phyloP scores from a whole-genome alignment of 2,888 invertebrate genomes.

The Onchidella celtica region DNA sequence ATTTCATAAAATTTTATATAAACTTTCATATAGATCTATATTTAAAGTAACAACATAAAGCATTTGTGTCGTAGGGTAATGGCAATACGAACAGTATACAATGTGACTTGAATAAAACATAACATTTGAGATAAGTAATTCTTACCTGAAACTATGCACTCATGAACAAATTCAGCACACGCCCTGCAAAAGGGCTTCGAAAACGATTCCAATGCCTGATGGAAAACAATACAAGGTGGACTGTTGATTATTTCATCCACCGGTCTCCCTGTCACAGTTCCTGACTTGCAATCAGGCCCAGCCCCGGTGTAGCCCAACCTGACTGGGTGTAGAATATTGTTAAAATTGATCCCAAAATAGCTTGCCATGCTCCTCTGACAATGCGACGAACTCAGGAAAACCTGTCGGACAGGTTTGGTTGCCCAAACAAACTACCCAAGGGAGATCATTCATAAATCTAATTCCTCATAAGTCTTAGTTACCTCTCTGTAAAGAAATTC shows the following conservation, averaged over 20 bases:
- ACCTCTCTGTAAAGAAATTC: too few species aligned
- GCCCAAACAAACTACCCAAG: conserved; percentile 20
- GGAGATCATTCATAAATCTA: conserved; percentile 36
- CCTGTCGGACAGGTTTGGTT: conserved; percentile 50
- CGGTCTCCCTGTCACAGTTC: background rate
- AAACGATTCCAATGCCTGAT: background rate
- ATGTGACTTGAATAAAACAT: too few species aligned
- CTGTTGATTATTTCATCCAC: background rate
- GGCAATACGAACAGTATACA: too few species aligned
- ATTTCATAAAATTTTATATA: too few species aligned
- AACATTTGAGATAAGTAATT: too few species aligned
- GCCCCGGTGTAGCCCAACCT: conserved; percentile 18
- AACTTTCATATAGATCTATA: too few species aligned
- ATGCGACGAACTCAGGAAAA: conserved; percentile 24
- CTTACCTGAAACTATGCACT: too few species aligned
- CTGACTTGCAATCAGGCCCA: conserved; percentile 24
- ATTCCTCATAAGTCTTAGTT: too few species aligned
- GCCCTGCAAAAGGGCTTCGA: background rate
- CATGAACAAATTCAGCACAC: background rate
- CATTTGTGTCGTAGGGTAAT: too few species aligned
- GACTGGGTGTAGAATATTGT: conserved; percentile 22
- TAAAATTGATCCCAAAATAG: conserved; percentile 51
- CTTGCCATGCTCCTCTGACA: conserved; percentile 44
- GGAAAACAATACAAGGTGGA: background rate
- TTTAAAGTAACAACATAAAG: too few species aligned